Conservation (phyloP, 2,888 invertebrate genomes). For the Octodonta nipae region DNA sequence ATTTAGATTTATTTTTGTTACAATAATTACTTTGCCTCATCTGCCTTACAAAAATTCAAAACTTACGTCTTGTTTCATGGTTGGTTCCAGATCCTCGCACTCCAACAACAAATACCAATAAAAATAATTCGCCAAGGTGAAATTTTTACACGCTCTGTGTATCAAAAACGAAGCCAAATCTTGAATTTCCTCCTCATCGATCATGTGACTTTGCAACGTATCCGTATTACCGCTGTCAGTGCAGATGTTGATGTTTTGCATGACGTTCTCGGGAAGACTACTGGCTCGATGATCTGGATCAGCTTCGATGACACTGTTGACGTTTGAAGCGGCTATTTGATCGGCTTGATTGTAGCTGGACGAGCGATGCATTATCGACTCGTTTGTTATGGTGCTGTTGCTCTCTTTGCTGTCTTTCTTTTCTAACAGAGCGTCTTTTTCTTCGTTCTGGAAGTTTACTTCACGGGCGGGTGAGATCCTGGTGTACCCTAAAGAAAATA, state of each 20-base stretch:
- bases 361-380: conserved; percentile 27
- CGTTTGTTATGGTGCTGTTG: conserved; percentile 29
- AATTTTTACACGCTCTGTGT: conserved; percentile 74
- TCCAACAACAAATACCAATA: conserved; percentile 95
- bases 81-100: conserved; percentile 74
- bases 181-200: conserved; percentile 31
- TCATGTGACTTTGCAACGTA: conserved; percentile 37
- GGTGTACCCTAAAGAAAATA: conserved; percentile 15
- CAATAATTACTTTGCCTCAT: no score
- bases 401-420: conserved; percentile 34
- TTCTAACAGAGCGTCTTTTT: conserved; percentile 33
- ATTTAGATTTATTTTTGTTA: conserved; percentile 5
- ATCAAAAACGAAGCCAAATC: conserved; percentile 87
- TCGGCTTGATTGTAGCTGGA: conserved; percentile 30
- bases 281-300: conserved; percentile 19
- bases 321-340: conserved; percentile 26
- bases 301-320: conserved; percentile 28
- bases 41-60: conserved; percentile 3
- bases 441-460: conserved; percentile 25
- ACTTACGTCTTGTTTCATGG: conserved; percentile 52
- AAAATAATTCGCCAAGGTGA: conserved; percentile 85
- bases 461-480: conserved; percentile 28
- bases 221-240: conserved; percentile 39
- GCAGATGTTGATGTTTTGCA: conserved; percentile 26
- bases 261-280: conserved; percentile 24